Percentiles rank a stretch among this genome's conserved stretches.
Conservation (phyloP, 2,797 vertebrate species). For the Sylvia borin region DNA sequence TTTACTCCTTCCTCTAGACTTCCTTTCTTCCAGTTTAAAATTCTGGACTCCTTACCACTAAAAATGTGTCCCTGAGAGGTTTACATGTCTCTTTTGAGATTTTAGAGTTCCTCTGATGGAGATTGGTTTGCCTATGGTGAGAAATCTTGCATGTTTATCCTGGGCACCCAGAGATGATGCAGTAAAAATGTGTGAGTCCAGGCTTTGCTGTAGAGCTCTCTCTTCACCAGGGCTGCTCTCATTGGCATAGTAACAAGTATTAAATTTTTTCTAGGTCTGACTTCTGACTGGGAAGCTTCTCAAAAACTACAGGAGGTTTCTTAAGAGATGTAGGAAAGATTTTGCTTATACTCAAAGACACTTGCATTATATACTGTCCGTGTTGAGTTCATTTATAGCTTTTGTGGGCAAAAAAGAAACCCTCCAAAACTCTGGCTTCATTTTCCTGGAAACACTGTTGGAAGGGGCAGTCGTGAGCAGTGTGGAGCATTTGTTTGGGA, state of each 20-base stretch:
- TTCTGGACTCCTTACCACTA: not conserved
- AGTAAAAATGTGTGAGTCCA: not conserved
- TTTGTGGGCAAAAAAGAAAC: not conserved
- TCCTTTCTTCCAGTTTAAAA: not conserved
- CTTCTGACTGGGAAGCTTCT: not conserved
- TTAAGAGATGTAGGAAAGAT: not conserved
- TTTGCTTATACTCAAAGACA: not conserved
- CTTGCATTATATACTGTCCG: not conserved
- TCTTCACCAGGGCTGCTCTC: not conserved
- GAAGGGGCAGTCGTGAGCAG: not conserved
- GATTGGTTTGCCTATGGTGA: not conserved
- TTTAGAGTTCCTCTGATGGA: not conserved
- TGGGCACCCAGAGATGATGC: not conserved
- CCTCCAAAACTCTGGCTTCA: not conserved
- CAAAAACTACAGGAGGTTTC: not conserved
- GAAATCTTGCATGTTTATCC: not conserved
- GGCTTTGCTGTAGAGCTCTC: not conserved
- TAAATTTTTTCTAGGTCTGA: not conserved
- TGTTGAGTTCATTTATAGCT: not conserved
- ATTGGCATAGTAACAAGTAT: not conserved
- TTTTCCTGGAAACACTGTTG: not conserved
- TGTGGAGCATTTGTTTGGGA: not conserved
- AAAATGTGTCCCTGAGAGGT: not conserved
- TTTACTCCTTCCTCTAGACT: not conserved
- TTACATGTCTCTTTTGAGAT: accelerated